These are phyloP conservation scores for Castor canadensis DNA, from an alignment of 2,113 vertebrate species.

Conservation along the genomic window DNA sequence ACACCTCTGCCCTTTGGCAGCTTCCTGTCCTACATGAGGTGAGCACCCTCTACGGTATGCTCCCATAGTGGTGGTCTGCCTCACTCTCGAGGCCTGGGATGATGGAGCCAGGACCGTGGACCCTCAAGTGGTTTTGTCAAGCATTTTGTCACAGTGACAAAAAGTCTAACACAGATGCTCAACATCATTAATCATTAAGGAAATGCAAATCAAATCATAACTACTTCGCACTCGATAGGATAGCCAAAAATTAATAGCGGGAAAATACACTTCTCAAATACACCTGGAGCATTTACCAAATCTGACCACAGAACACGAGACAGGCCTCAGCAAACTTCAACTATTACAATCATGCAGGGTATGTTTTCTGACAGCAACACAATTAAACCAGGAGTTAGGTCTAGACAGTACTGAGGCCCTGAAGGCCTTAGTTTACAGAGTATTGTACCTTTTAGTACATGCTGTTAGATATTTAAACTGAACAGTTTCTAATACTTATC, in stretches of 20 bases:
- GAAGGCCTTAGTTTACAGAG: background rate
- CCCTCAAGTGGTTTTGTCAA: background rate
- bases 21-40: background rate
- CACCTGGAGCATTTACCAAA: background rate
- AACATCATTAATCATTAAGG: background rate
- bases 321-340: background rate
- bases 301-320: background rate
- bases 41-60: background rate
- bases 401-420: background rate
- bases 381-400: background rate
- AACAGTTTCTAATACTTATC: background rate
- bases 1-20: background rate
- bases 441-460: background rate
- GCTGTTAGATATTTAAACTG: background rate
- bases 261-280: background rate
- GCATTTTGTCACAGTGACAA: no score
- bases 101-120: background rate
- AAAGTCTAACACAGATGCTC: background rate
- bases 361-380: background rate
- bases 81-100: background rate
- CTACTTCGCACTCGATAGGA: background rate
- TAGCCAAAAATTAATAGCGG: background rate
- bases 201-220: background rate
- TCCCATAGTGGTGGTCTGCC: background rate
- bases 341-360: background rate